phyloP scores from a whole-genome alignment of 2,888 invertebrate species.

The Sinohyriopsis cumingii region DNA sequence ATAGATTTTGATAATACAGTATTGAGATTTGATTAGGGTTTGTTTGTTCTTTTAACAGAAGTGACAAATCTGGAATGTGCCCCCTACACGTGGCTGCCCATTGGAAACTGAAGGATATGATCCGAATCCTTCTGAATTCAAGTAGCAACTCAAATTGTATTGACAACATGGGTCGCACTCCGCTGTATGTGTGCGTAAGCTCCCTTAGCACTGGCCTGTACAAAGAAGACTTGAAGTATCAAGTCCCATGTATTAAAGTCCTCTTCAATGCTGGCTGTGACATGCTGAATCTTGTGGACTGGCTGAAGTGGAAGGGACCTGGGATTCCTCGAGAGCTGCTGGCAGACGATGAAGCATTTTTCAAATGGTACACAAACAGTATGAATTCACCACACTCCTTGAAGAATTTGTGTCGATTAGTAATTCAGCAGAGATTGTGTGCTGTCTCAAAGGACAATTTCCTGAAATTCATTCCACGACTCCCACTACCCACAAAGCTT shows the following conservation, averaged over 20 bases:
- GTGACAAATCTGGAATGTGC: slow-evolving; percentile 66
- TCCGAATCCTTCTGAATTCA: slow-evolving; percentile 61
- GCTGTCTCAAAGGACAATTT: slow-evolving; percentile 51
- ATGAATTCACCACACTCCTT: slow-evolving; percentile 65
- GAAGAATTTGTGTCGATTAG: slow-evolving; percentile 70
- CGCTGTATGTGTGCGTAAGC: slow-evolving; percentile 69
- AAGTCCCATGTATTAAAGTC: slow-evolving; percentile 66
- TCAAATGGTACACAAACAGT: slow-evolving; percentile 65
- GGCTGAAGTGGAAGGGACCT: slow-evolving; percentile 70
- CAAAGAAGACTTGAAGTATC: slow-evolving; percentile 68
- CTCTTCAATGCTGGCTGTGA: slow-evolving; percentile 70
- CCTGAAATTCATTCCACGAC: slow-evolving; percentile 56
- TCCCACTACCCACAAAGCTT: slow-evolving; percentile 67
- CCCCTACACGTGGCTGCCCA: slow-evolving; percentile 70
- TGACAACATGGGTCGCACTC: slow-evolving; percentile 67
- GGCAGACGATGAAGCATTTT: slow-evolving; percentile 59
- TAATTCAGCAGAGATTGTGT: slow-evolving; percentile 66
- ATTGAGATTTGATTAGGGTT: too few relatives aligned
- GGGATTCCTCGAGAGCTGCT: slow-evolving; percentile 65
- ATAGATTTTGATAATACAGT: too few relatives aligned
- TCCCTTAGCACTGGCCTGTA: slow-evolving; percentile 70
- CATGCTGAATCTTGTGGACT: slow-evolving; percentile 71
- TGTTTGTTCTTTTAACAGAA: slow-evolving; percentile 45
- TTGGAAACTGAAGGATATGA: slow-evolving; percentile 69
- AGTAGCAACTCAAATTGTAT: slow-evolving; percentile 62